Conservation (phyloP, 2,113 vertebrate genomes). For the Syngnathus floridae region DNA sequence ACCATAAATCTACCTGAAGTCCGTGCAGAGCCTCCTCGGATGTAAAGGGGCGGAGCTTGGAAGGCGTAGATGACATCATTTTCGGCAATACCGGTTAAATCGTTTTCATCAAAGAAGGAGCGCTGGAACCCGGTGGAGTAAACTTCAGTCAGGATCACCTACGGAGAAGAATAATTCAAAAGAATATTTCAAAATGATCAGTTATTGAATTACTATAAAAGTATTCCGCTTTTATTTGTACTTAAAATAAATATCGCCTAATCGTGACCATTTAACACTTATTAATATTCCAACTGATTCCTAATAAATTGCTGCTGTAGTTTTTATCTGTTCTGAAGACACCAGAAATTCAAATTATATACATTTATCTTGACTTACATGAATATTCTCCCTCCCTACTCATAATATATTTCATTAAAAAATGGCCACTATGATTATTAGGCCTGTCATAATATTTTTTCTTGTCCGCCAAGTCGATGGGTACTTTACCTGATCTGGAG, state of each 20-base stretch:
- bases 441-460: too few species aligned
- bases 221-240: background rate
- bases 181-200: background rate
- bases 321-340: too few species aligned
- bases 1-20: conserved; percentile 62
- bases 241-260: too few species aligned
- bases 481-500: conserved; percentile 78
- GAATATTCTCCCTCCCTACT: too few species aligned
- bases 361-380: too few species aligned
- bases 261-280: too few species aligned
- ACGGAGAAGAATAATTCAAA: conserved; percentile 11
- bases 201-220: background rate
- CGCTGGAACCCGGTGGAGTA: conserved; percentile 82
- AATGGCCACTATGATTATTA: too few species aligned
- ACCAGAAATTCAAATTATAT: too few species aligned
- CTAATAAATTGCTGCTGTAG: too few species aligned
- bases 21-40: conserved; percentile 63
- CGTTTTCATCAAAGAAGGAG: conserved; percentile 84
- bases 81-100: conserved; percentile 76
- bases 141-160: conserved; percentile 91
- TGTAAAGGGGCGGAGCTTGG: conserved; percentile 72
- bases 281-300: too few species aligned
- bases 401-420: background rate
- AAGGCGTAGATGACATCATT: conserved; percentile 85
- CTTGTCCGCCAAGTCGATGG: too few species aligned